Evolutionary conservation across 2,888 invertebrate genomes (phyloP).

Genomic region (Meganola albula): DNA sequence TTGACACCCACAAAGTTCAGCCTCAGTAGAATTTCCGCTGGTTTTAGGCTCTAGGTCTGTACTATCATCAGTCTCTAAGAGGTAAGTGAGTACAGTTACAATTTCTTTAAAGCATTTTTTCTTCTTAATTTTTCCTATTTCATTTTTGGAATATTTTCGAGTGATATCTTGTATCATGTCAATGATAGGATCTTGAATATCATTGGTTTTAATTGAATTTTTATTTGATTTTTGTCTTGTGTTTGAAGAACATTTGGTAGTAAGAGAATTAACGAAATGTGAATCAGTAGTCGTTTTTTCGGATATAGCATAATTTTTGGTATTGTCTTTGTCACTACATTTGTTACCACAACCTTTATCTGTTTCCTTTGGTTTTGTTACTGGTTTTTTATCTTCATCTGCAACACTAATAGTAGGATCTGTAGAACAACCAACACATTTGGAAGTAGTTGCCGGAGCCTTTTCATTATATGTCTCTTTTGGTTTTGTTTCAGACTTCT

Average conservation of each 20-base stretch:
- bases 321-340: too few species aligned
- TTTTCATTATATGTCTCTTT: not conserved
- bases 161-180: conserved; percentile 62
- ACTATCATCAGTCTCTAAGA: conserved; percentile 62
- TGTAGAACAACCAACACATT: not conserved
- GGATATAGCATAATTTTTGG: too few species aligned
- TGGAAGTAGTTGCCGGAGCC: not conserved
- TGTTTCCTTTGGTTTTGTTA: conserved; percentile 1
- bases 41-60: conserved; percentile 31
- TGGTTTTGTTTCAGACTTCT: not conserved
- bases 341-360: too few species aligned
- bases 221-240: too few species aligned
- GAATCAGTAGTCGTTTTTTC: too few species aligned
- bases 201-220: not conserved
- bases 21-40: too few species aligned
- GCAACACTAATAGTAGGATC: not conserved
- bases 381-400: not conserved
- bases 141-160: conserved; percentile 59
- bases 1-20: too few species aligned
- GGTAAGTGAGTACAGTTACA: conserved; percentile 55
- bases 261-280: too few species aligned
- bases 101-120: conserved; percentile 68
- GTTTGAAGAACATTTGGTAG: too few species aligned
- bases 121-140: conserved; percentile 46
- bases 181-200: conserved; percentile 43